A percentile compares a stretch with the other conserved stretches of the same genome.
These are phyloP conservation scores for Nyctibius grandis DNA, from an alignment of 2,797 vertebrate species.

Conservation along the genomic window DNA sequence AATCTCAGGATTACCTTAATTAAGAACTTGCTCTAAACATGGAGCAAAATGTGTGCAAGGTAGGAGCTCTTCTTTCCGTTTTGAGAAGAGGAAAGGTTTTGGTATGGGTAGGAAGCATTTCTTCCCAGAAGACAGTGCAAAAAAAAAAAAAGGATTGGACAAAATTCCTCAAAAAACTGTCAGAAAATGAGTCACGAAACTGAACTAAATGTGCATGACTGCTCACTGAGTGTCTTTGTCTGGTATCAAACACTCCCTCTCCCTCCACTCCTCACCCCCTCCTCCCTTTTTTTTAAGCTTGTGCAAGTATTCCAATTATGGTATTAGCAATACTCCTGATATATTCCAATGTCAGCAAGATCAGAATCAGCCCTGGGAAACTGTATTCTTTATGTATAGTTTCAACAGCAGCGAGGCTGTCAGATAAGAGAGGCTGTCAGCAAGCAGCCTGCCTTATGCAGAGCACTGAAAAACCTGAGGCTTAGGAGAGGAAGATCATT, in stretches of 20 bases:
- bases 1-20: background rate
- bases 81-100: background rate
- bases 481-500: background rate
- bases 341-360: background rate
- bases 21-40: background rate
- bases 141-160: background rate
- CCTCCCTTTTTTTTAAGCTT: background rate
- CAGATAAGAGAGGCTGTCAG: background rate
- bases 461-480: background rate
- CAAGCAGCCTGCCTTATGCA: background rate
- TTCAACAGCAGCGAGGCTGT: background rate
- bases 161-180: background rate
- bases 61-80: background rate
- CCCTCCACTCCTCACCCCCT: background rate
- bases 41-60: background rate
- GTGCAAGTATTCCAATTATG: background rate
- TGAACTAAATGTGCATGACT: background rate
- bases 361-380: background rate
- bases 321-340: slow-evolving; percentile 2
- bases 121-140: background rate
- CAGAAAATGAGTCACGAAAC: slow-evolving; percentile 2
- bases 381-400: background rate
- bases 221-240: background rate
- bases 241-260: background rate
- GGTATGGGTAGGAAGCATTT: background rate